A percentile compares a stretch with the other conserved stretches of the same genome.
These are phyloP conservation scores for Callinectes sapidus DNA, from an alignment of 2,888 invertebrate species.

Conservation along the genomic window DNA sequence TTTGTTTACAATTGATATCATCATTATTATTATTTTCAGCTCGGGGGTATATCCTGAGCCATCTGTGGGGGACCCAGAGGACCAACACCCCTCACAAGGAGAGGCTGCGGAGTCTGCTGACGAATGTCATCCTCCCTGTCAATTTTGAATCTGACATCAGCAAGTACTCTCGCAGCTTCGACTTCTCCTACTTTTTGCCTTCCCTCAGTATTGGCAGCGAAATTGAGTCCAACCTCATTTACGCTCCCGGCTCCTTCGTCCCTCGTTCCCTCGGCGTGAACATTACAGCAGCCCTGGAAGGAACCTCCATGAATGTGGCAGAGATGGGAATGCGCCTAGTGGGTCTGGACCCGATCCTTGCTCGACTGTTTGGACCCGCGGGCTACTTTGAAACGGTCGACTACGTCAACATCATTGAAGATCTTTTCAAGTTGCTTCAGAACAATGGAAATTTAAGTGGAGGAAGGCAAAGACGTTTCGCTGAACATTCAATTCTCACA, in stretches of 20 bases:
- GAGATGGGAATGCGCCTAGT: slow-evolving; percentile 60
- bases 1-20: too few relatives aligned
- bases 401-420: slow-evolving; percentile 30
- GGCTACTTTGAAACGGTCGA: slow-evolving; percentile 48
- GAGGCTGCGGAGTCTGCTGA: slow-evolving; percentile 49
- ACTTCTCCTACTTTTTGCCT: slow-evolving; percentile 59
- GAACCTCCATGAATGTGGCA: slow-evolving; percentile 53
- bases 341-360: slow-evolving; percentile 60
- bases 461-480: neutral
- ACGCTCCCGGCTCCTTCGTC: slow-evolving; percentile 57
- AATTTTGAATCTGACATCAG: slow-evolving; percentile 50
- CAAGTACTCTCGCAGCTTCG: slow-evolving; percentile 61
- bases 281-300: slow-evolving; percentile 59
- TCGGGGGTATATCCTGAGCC: slow-evolving; percentile 67
- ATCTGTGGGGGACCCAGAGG: slow-evolving; percentile 59
- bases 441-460: neutral
- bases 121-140: slow-evolving; percentile 39
- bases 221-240: slow-evolving; percentile 63
- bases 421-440: slow-evolving; percentile 25
- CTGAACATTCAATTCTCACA: slow-evolving; percentile 40
- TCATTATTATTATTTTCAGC: slow-evolving; percentile 56
- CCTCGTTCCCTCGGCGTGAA: slow-evolving; percentile 61
- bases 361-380: slow-evolving; percentile 58
- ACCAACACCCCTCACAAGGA: slow-evolving; percentile 61
- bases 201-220: slow-evolving; percentile 61